Evolutionary conservation across 2,113 vertebrate species (phyloP).

Genomic region (Gasterosteus aculeatus): DNA sequence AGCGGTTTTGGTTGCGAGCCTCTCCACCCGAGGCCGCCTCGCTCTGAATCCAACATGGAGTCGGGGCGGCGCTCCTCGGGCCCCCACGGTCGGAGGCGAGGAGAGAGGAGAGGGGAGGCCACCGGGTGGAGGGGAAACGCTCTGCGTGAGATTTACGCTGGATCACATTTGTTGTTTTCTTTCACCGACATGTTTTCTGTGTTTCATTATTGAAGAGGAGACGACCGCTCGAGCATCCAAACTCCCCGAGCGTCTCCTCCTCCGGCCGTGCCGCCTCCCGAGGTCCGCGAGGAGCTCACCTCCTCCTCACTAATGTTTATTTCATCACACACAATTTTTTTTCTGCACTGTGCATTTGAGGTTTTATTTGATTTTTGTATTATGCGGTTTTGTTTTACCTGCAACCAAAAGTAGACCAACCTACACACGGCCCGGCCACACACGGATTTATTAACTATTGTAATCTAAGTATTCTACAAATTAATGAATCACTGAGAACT

Average conservation of each 20-base stretch:
- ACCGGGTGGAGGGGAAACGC: conserved; percentile 10
- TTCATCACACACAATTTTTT: conserved; percentile 6
- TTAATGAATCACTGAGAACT: neutral
- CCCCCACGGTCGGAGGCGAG: neutral
- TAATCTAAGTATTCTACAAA: neutral
- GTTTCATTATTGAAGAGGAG: conserved; percentile 53
- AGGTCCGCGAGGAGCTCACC: neutral
- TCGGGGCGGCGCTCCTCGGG: too few species aligned
- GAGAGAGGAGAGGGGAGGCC: neutral
- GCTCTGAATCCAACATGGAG: neutral
- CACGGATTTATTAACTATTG: neutral
- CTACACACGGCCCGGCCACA: neutral
- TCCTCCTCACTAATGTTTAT: conserved; percentile 19
- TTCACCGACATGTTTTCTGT: conserved; percentile 27
- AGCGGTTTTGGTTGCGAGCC: conserved; percentile 29
- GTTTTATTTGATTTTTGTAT: neutral
- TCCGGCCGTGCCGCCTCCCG: neutral
- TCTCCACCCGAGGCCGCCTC: conserved; percentile 26
- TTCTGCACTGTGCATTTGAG: neutral
- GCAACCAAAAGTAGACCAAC: neutral
- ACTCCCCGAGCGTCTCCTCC: conserved; percentile 14
- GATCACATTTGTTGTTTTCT: conserved; percentile 3
- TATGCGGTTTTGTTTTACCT: neutral
- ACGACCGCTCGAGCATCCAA: conserved; percentile 1
- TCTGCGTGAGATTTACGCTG: conserved; percentile 16